A percentile compares a stretch with the other conserved stretches of the same genome.
These are phyloP conservation scores for Rhea pennata DNA, from an alignment of 2,113 vertebrate genomes.

Conservation along the genomic window DNA sequence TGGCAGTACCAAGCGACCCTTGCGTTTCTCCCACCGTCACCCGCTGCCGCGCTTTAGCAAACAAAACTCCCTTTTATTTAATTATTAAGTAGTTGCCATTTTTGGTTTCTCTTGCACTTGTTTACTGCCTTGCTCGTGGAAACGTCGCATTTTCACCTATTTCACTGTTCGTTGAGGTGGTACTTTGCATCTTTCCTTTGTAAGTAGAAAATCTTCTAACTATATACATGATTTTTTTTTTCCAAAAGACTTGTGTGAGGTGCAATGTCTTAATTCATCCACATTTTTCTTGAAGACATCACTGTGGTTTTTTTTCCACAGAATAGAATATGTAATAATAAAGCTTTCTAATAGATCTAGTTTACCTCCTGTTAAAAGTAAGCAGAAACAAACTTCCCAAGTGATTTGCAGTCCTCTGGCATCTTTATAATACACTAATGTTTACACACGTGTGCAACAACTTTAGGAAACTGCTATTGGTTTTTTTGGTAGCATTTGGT, in stretches of 20 bases:
- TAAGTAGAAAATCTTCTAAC: neutral
- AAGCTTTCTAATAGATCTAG: neutral
- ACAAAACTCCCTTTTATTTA: neutral
- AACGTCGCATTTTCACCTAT: neutral
- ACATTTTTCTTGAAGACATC: neutral
- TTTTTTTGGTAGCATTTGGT: neutral
- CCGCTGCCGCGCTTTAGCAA: neutral
- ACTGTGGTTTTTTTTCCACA: neutral
- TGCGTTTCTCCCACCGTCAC: neutral
- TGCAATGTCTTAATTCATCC: rapidly evolving
- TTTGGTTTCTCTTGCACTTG: neutral
- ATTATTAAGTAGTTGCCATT: neutral
- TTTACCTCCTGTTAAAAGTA: neutral
- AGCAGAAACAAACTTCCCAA: neutral
- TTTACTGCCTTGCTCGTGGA: neutral
- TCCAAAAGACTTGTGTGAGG: neutral
- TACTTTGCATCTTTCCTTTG: neutral
- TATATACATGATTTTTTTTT: neutral
- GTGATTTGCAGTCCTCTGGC: neutral
- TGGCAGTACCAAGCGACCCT: neutral
- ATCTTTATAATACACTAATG: neutral
- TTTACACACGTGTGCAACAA: neutral
- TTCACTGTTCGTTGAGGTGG: neutral
- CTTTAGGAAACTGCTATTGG: neutral
- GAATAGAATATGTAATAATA: neutral